These are phyloP conservation scores for Ophiodon elongatus DNA, from an alignment of 2,113 vertebrate genomes.

Conservation along the genomic window DNA sequence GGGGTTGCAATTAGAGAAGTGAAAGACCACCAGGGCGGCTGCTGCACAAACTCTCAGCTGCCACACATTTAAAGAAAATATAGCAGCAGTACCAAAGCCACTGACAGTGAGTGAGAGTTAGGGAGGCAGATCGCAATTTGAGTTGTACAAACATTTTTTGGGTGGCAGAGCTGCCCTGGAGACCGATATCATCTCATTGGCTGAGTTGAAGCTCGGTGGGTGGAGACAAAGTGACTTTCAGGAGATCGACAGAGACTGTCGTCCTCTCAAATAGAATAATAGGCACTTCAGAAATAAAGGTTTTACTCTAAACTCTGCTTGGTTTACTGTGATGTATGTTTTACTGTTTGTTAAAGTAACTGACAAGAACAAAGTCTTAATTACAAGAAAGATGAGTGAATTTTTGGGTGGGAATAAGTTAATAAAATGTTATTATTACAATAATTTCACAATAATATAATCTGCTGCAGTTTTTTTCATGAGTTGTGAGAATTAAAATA, in stretches of 20 bases:
- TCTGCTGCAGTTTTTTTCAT: background rate
- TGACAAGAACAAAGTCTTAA: background rate
- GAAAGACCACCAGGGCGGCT: conserved; percentile 67
- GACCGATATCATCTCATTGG: background rate
- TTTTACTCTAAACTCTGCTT: background rate
- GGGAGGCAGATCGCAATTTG: conserved; percentile 47
- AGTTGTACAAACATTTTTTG: conserved; percentile 42
- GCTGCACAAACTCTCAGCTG: conserved; percentile 50
- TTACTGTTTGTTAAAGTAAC: conserved; percentile 1
- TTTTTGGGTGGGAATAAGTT: background rate
- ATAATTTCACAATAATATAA: background rate
- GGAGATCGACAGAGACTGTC: background rate
- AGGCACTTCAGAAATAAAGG: background rate
- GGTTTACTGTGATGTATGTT: background rate
- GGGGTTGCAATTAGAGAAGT: conserved; percentile 60
- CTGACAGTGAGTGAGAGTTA: conserved; percentile 43
- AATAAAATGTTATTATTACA: no score
- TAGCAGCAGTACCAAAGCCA: background rate
- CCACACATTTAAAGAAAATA: conserved; percentile 19
- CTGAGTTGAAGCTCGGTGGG: conserved; percentile 1
- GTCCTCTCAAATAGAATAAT: conserved; percentile 6
- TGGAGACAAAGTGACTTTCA: background rate
- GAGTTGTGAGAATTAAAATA: background rate
- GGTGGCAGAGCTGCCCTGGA: background rate
- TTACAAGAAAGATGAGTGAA: background rate